Conservation (phyloP, 1,140 invertebrate genomes). For the Anastatus disparis region DNA sequence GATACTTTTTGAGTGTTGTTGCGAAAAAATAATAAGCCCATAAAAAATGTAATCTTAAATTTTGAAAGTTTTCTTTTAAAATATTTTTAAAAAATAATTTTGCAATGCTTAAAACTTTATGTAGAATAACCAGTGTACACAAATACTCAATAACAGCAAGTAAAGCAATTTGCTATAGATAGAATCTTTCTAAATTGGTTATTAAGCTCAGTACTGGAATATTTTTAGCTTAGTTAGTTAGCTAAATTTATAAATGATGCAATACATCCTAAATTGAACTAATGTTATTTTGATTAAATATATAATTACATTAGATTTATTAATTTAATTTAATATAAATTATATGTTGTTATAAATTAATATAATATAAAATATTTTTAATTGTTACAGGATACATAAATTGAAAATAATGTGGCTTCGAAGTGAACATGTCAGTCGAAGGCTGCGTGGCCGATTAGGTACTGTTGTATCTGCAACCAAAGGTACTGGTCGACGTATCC, state of each 20-base stretch:
- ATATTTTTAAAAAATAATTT: no score
- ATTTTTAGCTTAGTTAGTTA: conserved; percentile 35
- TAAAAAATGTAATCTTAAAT: no score
- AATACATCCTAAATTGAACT: background rate
- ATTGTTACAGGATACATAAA: conserved; percentile 45
- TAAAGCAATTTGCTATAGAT: conserved; percentile 35
- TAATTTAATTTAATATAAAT: no score
- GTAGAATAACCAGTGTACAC: no score
- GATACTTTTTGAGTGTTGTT: no score
- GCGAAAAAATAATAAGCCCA: no score
- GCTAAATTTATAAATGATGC: conserved; percentile 15
- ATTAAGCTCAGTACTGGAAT: conserved; percentile 31
- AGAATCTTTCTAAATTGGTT: conserved; percentile 37
- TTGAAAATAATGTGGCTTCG: conserved; percentile 61
- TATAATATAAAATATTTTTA: background rate
- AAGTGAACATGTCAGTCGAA: conserved; percentile 63
- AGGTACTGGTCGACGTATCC: conserved; percentile 52
- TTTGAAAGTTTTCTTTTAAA: no score
- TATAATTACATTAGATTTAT: no score
- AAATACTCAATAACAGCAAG: background rate
- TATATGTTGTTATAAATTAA: no score
- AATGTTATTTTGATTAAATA: background rate
- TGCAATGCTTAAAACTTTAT: no score
- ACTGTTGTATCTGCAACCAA: conserved; percentile 50
- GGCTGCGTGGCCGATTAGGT: conserved; percentile 61